Evolutionary conservation across 2,888 invertebrate species (phyloP), one percentile per base, ranked within the genome.

Genomic region (Thymelicus acteon): DNA sequence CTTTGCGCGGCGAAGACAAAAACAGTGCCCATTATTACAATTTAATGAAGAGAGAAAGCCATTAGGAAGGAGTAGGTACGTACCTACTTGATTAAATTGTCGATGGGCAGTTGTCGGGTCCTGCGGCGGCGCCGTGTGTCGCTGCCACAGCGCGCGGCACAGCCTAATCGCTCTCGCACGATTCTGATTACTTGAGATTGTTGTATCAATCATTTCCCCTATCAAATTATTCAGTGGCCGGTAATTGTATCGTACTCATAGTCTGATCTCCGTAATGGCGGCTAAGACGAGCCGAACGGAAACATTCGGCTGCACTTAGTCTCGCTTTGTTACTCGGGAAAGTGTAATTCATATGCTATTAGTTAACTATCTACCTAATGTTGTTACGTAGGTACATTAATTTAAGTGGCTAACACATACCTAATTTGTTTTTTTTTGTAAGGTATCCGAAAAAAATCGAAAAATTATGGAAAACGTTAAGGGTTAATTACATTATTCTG

Each of bases 131-230:
- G 85, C 84, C 85, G 80, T 84, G 81, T 79, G 84, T 79, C 79
- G 83, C 82, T 79, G 80, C 75, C 81, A 85, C 80, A n/a, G n/a
- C n/a, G n/a, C n/a, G n/a, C n/a, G n/a, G n/a, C n/a, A n/a, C n/a
- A 82, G 85, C 85, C 83, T 92, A 92, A 93, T 92, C 88, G 91
- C 82, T 82, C 86, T 85, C 84, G 87, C 93, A 92, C 93, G 92
- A 92, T 88, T 92, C 85, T 90, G 89, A 92, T 92, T 92, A 92
- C 87, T 86, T 85, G 86, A 88, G 92, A 91, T 92, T 89, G 91
- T 92, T 90, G 91, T 92, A 93, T 93, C 92, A 93, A 93, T 93
- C 93, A 93, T 93, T 91, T 92, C 90, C 88, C 86, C 88, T 90
- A 92, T 91, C 91, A 92, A 92, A 92, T 93, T 90, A 93, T 93